Base-by-base conservation (phyloP, 2,888 invertebrate genomes). In the Phyto melanocephala region DNA sequence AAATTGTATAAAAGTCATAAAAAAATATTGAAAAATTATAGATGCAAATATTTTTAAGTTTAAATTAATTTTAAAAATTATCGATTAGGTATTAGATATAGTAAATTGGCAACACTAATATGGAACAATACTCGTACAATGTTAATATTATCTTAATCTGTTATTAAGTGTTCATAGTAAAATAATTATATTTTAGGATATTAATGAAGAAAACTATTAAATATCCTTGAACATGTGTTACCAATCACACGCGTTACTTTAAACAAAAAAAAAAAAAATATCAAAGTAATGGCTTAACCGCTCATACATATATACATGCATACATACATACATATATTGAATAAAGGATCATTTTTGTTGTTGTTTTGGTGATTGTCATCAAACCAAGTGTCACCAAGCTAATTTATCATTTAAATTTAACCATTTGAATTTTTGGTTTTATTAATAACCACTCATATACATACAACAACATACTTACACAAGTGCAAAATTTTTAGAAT, bases 331-430 rank as follows among this genome's bases (percentile, higher is more conserved):
- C 37, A 35, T n/a, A 15, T n/a, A 13, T 15, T 11, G 45, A 1
- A n/a, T 47, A 33, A 45, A 11, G 35, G 15, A 35, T 13, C n/a
- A 35, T 15, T 52, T 81, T 72, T 62, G 33, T 60, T 52, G 82
- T 58, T 86, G 13, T 52, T 81, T 72, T 62, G 37, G 52, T 52
- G 83, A 62, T 86, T 85, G 85, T 84, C 85, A 86, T 81, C 84
- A 56, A 70, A 74, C 81, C 79, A 74, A 84, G 84, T 85, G 85
- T 86, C 86, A 85, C 79, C 85, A 84, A 84, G 86, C 84, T 86
- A 86, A 86, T 86, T 86, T 86, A 86, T 86, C 86, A 86, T 85
- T 74, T 67, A 50, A 71, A 72, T 71, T 67, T 54, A 72, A 71
- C 58, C 37, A 65, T 70, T 77, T 70, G 54, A 71, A 50, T 78